Evolutionary conservation across 2,888 invertebrate species (phyloP).

Genomic region (Leucania comma): DNA sequence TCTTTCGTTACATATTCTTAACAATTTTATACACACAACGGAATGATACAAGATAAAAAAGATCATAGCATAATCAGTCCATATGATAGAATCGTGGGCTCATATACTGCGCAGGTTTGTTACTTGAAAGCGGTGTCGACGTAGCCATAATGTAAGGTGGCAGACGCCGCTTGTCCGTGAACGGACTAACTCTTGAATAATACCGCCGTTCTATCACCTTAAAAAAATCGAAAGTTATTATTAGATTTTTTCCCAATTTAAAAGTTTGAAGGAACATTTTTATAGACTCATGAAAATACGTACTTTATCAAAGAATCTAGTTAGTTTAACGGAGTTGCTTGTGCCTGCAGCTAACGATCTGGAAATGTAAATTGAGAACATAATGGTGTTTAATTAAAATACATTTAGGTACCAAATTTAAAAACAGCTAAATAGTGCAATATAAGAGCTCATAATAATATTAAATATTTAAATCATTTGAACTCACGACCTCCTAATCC

Average conservation of each 20-base stretch:
- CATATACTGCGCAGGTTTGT: constrained; percentile 85
- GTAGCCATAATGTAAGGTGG: constrained; percentile 83
- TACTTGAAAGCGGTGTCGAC: constrained; percentile 82
- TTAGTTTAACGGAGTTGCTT: constrained; percentile 97
- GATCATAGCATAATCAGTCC: constrained; percentile 77
- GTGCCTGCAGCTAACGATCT: constrained; percentile 98
- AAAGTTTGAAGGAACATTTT: too few relatives aligned
- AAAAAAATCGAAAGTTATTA: constrained; percentile 5
- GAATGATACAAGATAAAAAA: constrained; percentile 55
- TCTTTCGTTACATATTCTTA: constrained; percentile 22
- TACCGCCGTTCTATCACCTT: constrained; percentile 90
- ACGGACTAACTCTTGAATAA: constrained; percentile 89
- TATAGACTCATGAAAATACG: constrained; percentile 25
- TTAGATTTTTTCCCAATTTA: background rate
- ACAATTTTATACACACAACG: constrained; percentile 52
- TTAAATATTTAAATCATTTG: too few relatives aligned
- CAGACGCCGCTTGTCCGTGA: constrained; percentile 87
- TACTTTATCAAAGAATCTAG: constrained; percentile 98
- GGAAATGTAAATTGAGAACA: constrained; percentile 65
- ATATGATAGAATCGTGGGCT: constrained; percentile 91
- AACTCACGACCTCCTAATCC: too few relatives aligned
- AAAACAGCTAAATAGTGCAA: too few relatives aligned
- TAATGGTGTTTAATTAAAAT: background rate
- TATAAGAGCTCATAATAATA: too few relatives aligned
- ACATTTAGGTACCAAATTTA: too few relatives aligned